Percentiles rank a stretch among this genome's conserved stretches.
Evolutionary conservation across 1,140 invertebrate species (phyloP).

Genomic region (Lasioglossum baleicum): DNA sequence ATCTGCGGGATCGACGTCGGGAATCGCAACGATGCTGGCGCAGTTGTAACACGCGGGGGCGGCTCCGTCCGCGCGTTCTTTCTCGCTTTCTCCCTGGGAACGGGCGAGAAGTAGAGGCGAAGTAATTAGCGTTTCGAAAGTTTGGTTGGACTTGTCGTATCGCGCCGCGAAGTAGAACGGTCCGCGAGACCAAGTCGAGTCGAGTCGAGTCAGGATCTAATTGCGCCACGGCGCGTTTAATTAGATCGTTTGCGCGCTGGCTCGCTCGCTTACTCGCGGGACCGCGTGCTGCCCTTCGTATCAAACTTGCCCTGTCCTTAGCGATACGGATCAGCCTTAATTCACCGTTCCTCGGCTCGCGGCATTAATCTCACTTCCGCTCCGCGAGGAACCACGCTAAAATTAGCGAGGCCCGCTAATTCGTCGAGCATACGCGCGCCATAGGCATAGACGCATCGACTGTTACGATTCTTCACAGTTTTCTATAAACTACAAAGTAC

Average conservation of each 20-base stretch:
- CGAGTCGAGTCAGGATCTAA: constrained; percentile 35
- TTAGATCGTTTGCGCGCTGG: constrained; percentile 51
- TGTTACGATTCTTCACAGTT: constrained; percentile 8
- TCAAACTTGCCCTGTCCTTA: constrained; percentile 55
- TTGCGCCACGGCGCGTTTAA: constrained; percentile 48
- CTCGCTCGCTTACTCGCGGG: constrained; percentile 1
- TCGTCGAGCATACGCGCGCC: constrained; percentile 28
- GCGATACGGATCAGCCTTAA: constrained; percentile 62
- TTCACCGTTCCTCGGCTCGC: constrained; percentile 48
- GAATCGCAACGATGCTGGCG: constrained; percentile 18
- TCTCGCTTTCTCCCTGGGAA: neutral
- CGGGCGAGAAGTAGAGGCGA: constrained; percentile 34
- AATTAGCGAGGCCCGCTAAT: constrained; percentile 54
- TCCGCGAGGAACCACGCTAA: constrained; percentile 44
- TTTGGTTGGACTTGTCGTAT: constrained; percentile 41
- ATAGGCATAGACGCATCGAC: constrained; percentile 33
- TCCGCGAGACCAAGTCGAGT: neutral
- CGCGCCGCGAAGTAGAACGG: constrained; percentile 13
- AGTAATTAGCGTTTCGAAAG: constrained; percentile 50
- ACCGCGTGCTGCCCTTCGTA: constrained; percentile 48
- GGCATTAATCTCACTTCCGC: constrained; percentile 50
- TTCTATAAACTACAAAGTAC: no score
- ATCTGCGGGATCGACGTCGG: constrained; percentile 4
- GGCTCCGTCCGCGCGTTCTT: constrained; percentile 4
- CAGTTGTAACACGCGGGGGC: neutral